phyloP scores from a whole-genome alignment of 2,113 vertebrate genomes.

The Colius striatus region DNA sequence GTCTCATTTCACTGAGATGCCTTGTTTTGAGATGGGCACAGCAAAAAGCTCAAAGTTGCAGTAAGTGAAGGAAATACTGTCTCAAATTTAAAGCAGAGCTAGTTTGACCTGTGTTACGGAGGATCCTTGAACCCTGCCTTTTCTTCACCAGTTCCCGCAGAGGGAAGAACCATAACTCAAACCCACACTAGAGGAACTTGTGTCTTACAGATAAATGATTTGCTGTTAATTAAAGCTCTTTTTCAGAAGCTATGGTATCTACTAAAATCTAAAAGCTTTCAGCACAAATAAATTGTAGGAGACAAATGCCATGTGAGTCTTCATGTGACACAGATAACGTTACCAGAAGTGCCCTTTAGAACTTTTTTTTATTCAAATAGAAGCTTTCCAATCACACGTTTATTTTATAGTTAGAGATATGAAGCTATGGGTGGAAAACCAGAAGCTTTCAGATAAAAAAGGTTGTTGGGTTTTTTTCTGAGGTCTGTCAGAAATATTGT shows the following conservation, averaged over 20 bases:
- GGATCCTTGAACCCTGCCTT: not conserved
- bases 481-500: not conserved
- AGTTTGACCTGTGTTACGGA: not conserved
- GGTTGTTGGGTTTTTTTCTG: rapidly evolving
- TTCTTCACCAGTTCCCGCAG: not conserved
- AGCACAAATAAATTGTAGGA: not conserved
- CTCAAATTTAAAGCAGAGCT: not conserved
- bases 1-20: not conserved
- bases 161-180: not conserved
- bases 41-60: not conserved
- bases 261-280: not conserved
- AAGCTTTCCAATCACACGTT: not conserved
- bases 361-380: not conserved
- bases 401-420: not conserved
- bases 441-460: not conserved
- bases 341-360: not conserved
- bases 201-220: not conserved
- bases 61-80: not conserved
- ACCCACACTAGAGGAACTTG: not conserved
- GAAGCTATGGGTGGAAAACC: not conserved
- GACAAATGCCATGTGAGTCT: not conserved
- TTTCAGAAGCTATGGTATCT: not conserved
- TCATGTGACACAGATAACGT: not conserved
- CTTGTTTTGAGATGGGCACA: not conserved
- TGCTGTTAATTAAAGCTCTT: not conserved